Percentiles rank a stretch among this genome's conserved stretches.
These are phyloP conservation scores for Araneus ventricosus DNA, from an alignment of 1,140 invertebrate genomes.

Conservation along the genomic window DNA sequence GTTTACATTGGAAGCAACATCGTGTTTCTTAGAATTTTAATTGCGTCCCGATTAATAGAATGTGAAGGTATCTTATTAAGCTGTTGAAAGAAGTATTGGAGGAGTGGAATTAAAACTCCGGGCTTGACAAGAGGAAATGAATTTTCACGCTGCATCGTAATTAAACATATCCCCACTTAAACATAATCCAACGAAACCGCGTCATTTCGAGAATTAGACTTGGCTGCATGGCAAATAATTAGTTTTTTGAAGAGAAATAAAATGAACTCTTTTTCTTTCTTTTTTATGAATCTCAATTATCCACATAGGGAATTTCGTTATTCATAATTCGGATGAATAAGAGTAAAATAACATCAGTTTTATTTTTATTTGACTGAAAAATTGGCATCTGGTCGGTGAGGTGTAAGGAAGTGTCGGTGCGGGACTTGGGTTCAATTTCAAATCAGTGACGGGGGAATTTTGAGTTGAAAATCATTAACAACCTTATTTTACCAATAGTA, in stretches of 20 bases:
- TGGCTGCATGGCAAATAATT: not conserved
- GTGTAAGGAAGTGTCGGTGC: too few relatives aligned
- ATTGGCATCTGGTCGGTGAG: too few relatives aligned
- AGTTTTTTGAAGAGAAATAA: not conserved
- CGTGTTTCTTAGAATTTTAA: not conserved
- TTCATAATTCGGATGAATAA: too few relatives aligned
- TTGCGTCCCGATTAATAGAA: not conserved
- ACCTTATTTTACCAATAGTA: too few relatives aligned
- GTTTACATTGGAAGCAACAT: not conserved
- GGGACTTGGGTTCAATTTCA: too few relatives aligned
- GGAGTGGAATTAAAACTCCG: not conserved
- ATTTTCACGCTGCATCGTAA: not conserved
- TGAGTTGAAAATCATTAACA: too few relatives aligned
- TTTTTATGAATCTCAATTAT: too few relatives aligned
- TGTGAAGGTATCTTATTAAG: not conserved
- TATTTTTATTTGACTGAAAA: too few relatives aligned
- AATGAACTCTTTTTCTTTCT: not conserved
- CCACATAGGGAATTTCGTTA: too few relatives aligned
- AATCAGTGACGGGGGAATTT: too few relatives aligned
- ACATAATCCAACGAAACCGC: not conserved
- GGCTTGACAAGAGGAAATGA: not conserved
- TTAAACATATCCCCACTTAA: not conserved
- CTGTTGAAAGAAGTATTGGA: not conserved
- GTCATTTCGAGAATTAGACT: not conserved
- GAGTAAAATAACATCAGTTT: too few relatives aligned